These are phyloP conservation scores for Tenualosa ilisha DNA, from an alignment of 2,797 vertebrate species.

Conservation along the genomic window DNA sequence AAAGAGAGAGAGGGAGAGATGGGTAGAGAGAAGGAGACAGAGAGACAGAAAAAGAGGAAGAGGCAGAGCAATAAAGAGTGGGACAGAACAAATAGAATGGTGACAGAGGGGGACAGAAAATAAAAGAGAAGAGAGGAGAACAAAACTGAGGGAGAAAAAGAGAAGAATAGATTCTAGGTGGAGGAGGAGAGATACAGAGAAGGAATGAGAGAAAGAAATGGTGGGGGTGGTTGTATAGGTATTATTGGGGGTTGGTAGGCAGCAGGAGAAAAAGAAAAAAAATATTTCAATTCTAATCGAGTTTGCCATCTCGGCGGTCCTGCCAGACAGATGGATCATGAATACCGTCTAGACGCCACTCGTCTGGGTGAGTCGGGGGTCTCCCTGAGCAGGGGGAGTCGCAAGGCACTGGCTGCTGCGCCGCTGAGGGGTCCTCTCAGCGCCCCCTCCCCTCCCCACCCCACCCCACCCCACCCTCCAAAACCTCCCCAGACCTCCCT, in stretches of 20 bases:
- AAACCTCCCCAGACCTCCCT: constrained; percentile 59
- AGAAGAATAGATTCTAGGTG: constrained; percentile 28
- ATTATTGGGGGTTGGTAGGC: background rate
- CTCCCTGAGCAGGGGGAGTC: constrained; percentile 66
- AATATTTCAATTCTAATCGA: constrained; percentile 84
- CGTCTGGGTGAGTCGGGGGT: constrained; percentile 79
- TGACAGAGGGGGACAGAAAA: background rate
- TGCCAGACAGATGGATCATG: constrained; percentile 90
- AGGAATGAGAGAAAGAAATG: background rate
- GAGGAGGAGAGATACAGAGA: background rate
- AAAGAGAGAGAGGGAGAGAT: background rate
- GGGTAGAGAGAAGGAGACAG: background rate
- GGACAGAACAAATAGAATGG: constrained; percentile 30
- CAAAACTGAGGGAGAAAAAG: constrained; percentile 37
- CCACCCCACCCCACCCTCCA: constrained; percentile 41
- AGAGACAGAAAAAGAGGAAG: constrained; percentile 8
- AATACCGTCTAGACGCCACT: constrained; percentile 87
- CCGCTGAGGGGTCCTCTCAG: constrained; percentile 43
- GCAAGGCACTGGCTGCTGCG: background rate
- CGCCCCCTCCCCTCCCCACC: constrained; percentile 25
- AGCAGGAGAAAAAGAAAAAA: constrained; percentile 49
- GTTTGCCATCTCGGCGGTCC: constrained; percentile 79
- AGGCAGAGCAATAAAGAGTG: constrained; percentile 21
- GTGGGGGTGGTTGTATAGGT: background rate
- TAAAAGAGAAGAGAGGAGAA: constrained; percentile 33